Evolutionary conservation across 2,113 vertebrate species (phyloP).

Genomic region (Petrocephalus microphthalmus): DNA sequence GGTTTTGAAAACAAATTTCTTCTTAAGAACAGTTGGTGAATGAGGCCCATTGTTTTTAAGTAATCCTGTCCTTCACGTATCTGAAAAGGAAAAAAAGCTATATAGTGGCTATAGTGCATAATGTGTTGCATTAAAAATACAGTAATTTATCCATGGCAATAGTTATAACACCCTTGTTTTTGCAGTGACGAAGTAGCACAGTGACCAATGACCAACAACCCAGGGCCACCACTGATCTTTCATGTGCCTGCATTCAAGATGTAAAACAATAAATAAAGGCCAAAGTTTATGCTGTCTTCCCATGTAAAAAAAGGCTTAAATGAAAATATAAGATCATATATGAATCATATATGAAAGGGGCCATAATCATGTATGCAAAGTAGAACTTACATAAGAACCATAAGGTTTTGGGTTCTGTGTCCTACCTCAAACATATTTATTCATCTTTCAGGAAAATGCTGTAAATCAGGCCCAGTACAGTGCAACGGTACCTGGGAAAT

Average conservation of each 20-base stretch:
- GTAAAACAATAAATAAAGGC: not conserved
- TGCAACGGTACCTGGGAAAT: not conserved
- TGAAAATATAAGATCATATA: no score
- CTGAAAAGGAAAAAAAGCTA: not conserved
- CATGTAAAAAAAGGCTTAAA: no score
- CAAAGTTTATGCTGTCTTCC: not conserved
- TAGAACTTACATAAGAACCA: no score
- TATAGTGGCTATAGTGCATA: not conserved
- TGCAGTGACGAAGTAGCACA: not conserved
- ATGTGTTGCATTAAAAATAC: not conserved
- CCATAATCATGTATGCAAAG: no score
- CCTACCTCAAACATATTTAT: slow-evolving; percentile 14
- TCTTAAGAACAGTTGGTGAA: not conserved
- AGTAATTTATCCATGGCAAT: not conserved
- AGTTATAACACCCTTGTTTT: not conserved
- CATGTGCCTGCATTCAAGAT: not conserved
- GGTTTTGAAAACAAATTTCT: not conserved
- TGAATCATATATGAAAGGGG: no score
- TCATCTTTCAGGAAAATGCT: not conserved
- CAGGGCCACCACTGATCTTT: not conserved
- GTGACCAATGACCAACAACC: not conserved
- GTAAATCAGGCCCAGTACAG: not conserved
- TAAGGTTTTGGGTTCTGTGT: no score
- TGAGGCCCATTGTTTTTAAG: not conserved
- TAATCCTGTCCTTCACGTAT: not conserved